A percentile compares a stretch with the other conserved stretches of the same genome.
These are phyloP conservation scores for Aporophyla lueneburgensis DNA, from an alignment of 2,888 invertebrate genomes.

Conservation along the genomic window DNA sequence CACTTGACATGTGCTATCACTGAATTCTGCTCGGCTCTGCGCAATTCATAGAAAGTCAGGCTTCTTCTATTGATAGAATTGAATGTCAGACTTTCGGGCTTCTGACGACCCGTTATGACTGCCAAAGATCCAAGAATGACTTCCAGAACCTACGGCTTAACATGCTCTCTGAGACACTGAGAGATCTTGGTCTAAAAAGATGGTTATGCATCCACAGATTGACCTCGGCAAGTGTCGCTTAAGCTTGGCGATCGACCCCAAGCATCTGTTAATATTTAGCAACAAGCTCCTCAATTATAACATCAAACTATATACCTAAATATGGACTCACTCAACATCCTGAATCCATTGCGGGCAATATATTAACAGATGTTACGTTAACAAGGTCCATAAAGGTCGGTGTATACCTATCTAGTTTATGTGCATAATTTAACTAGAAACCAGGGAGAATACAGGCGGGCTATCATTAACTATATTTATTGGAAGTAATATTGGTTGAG, in stretches of 20 bases:
- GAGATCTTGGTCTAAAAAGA: neutral
- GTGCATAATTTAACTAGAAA: slow-evolving; percentile 17
- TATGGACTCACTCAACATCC: slow-evolving; percentile 10
- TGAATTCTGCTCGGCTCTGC: no score
- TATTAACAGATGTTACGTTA: slow-evolving; percentile 32
- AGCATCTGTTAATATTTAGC: neutral
- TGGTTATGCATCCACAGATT: neutral
- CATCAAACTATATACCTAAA: slow-evolving; percentile 6
- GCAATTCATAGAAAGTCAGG: no score
- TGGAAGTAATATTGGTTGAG: neutral
- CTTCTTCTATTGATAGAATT: no score
- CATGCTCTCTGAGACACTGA: no score
- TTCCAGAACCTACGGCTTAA: no score
- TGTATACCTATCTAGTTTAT: neutral
- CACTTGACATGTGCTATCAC: no score
- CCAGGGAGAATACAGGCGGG: neutral
- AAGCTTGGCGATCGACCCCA: no score
- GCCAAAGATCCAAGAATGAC: no score
- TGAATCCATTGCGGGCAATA: slow-evolving; percentile 37
- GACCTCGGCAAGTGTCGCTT: neutral
- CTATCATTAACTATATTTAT: slow-evolving; percentile 16
- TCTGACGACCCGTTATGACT: no score
- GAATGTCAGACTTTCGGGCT: neutral
- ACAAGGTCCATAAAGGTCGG: slow-evolving; percentile 3
- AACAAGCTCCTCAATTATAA: neutral